Base-by-base conservation (phyloP, 2,888 invertebrate species). In the Diarsia dahlii region DNA sequence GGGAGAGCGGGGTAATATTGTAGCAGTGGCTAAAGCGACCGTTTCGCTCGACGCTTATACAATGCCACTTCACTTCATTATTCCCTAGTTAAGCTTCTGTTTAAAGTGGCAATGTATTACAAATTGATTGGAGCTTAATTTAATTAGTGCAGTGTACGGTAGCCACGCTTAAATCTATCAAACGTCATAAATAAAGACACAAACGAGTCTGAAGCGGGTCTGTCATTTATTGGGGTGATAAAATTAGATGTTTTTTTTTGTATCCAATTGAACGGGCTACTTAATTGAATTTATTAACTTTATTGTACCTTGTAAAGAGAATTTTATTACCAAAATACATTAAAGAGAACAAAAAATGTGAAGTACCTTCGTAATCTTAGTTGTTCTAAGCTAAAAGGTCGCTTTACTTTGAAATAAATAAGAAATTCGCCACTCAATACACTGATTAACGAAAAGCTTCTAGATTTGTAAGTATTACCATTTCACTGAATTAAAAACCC, bases 401-500 rank as follows among this genome's bases (percentile, higher is more conserved):
- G 52, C 13, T 58, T 58, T 63, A 58, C 13, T n/a, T 20, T 48
- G 68, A 84, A 80, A 84, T 75, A 45, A 70, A 72, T 68, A 45
- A 77, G 15, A 81, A 79, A 82, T 72, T 81, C 81, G 56, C 71
- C 73, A 84, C 80, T 82, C 87, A 87, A 88, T 88, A 80, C 74
- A 81, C 80, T 87, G 85, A 89, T 89, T 88, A 90, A 86, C 75
- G 87, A 84, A 86, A 84, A 78, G 78, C 82, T 87, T 90, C 89
- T 87, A 89, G 88, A 88, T 89, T 86, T 87, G 89, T 91, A 91
- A 90, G 90, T 91, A 92, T 93, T 91, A 91, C 90, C 90, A 93
- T 92, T 93, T 93, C 90, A 93, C 91, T 92, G 93, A 93, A 94
- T 94, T 94, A 94, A 95, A 94, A 95, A 95, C 91, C 94, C 93